A percentile compares a stretch with the other conserved stretches of the same genome.
Conservation (phyloP, 2,113 vertebrate genomes). For the human (Homo sapiens) region GRCh38 chr2:95680501-95681000, state of each 20-base stretch:
- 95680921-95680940: neutral
- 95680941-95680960: neutral
- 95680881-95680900: neutral
- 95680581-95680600: conserved; percentile 21
- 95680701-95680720: neutral
- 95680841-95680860: neutral
- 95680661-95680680: conserved; percentile 43
- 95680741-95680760: neutral
- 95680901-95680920: neutral
- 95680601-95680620: conserved; percentile 6
- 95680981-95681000: neutral
- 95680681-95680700: neutral
- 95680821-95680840: neutral
- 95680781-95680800: neutral
- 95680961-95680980: neutral
- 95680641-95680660: conserved; percentile 45
- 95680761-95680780: neutral
- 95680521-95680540: neutral
- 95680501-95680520: neutral
- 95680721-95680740: neutral
- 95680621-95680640: neutral
- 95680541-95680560: neutral
- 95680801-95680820: neutral
- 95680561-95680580: neutral
- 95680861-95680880: neutral